Conservation (phyloP, 2,113 vertebrate species). For the Rallus limicola region DNA sequence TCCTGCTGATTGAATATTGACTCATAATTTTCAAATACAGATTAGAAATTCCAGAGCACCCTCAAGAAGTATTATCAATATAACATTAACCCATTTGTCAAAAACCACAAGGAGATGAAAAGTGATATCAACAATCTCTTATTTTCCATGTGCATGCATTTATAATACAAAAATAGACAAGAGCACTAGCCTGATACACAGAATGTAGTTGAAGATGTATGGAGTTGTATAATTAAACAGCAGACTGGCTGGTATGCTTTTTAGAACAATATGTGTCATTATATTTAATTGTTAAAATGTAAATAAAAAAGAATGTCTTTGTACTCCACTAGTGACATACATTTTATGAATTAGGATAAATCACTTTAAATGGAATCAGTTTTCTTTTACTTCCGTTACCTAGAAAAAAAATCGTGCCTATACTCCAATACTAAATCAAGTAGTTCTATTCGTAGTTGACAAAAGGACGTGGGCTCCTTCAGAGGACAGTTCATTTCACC, state of each 20-base stretch:
- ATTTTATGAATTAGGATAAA: background rate
- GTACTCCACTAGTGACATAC: background rate
- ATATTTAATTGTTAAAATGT: background rate
- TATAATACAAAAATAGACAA: background rate
- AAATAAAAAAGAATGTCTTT: background rate
- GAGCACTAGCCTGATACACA: background rate
- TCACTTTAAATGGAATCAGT: background rate
- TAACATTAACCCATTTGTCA: background rate
- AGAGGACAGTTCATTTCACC: background rate
- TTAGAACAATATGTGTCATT: background rate
- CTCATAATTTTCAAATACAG: constrained; percentile 10
- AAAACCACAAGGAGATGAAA: background rate
- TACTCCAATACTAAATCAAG: background rate
- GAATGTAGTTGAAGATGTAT: background rate
- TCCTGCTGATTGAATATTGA: constrained; percentile 23
- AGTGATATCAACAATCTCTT: background rate
- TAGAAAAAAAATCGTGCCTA: background rate
- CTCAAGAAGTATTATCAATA: background rate
- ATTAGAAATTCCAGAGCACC: background rate
- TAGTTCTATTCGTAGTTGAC: background rate
- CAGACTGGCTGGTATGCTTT: background rate
- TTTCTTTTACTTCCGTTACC: background rate
- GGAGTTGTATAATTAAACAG: background rate
- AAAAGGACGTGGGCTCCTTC: background rate
- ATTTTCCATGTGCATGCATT: background rate